Evolutionary conservation across 2,888 invertebrate species (phyloP).

Genomic region (Thelaira solivaga): DNA sequence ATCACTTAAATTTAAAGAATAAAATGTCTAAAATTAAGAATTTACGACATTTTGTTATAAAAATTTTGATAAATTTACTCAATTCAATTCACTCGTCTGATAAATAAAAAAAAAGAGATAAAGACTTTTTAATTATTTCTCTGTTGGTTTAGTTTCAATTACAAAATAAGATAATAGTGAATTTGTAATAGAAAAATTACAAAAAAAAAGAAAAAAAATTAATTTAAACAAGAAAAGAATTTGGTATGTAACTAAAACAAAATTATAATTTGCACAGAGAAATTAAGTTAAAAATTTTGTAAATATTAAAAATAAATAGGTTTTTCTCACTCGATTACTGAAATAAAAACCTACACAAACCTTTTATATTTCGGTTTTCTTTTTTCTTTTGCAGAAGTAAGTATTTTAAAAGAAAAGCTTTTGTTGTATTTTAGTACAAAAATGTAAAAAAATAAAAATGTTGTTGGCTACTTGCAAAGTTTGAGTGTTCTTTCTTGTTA

Average conservation of each 20-base stretch:
- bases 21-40: constrained; percentile 70
- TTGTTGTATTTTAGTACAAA: constrained; percentile 48
- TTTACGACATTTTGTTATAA: constrained; percentile 59
- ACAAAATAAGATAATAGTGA: constrained; percentile 31
- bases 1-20: constrained; percentile 75
- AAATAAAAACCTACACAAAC: constrained; percentile 42
- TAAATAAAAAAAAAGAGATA: constrained; percentile 34
- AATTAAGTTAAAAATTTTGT: constrained; percentile 23
- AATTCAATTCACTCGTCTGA: constrained; percentile 67
- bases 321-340: constrained; percentile 25
- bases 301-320: constrained; percentile 20
- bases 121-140: constrained; percentile 49
- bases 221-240: no score
- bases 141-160: constrained; percentile 34
- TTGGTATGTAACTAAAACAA: constrained; percentile 46
- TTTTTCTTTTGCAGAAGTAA: constrained; percentile 29
- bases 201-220: constrained; percentile 16
- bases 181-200: constrained; percentile 8
- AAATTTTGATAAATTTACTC: constrained; percentile 61
- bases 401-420: constrained; percentile 27
- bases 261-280: constrained; percentile 46
- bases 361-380: not conserved
- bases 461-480: constrained; percentile 19
- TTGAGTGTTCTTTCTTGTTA: constrained; percentile 21
- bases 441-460: constrained; percentile 26